These are phyloP conservation scores for Orussus abietinus DNA, from an alignment of 1,140 invertebrate species.

Conservation along the genomic window DNA sequence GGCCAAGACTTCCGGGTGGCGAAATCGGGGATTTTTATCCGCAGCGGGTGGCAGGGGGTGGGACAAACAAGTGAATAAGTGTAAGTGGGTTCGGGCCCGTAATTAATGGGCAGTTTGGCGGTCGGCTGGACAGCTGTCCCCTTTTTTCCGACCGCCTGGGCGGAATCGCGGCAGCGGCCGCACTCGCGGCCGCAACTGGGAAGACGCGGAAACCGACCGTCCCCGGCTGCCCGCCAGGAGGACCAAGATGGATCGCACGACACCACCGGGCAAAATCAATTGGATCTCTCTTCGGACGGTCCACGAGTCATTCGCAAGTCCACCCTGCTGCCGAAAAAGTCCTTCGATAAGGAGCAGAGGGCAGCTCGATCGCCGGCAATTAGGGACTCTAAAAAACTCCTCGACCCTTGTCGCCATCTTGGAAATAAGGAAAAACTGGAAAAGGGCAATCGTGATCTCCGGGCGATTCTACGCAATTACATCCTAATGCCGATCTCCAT, in stretches of 20 bases:
- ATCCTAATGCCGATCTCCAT: too few relatives aligned
- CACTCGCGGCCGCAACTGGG: constrained; percentile 16
- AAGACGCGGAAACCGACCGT: constrained; percentile 41
- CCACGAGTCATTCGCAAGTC: too few relatives aligned
- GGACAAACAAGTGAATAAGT: constrained; percentile 34
- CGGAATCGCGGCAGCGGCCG: constrained; percentile 31
- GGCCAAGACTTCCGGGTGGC: too few relatives aligned
- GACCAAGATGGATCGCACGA: constrained; percentile 54
- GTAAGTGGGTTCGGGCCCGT: constrained; percentile 29
- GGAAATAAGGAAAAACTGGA: too few relatives aligned
- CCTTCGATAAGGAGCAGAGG: too few relatives aligned
- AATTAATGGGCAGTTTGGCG: constrained; percentile 54
- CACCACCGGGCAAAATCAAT: constrained; percentile 56
- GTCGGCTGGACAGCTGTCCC: constrained; percentile 50
- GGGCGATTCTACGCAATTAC: too few relatives aligned
- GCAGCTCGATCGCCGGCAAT: too few relatives aligned
- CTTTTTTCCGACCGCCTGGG: constrained; percentile 31
- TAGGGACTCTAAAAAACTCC: too few relatives aligned
- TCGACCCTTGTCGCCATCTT: too few relatives aligned
- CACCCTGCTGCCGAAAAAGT: too few relatives aligned
- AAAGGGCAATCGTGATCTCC: too few relatives aligned
- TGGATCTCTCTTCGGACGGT: constrained; percentile 54
- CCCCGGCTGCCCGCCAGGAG: constrained; percentile 39
- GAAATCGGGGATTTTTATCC: constrained; percentile 29
- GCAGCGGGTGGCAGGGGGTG: constrained; percentile 15